These are phyloP conservation scores for Drosophila paracracens DNA, from an alignment of 2,888 invertebrate species.

Conservation along the genomic window DNA sequence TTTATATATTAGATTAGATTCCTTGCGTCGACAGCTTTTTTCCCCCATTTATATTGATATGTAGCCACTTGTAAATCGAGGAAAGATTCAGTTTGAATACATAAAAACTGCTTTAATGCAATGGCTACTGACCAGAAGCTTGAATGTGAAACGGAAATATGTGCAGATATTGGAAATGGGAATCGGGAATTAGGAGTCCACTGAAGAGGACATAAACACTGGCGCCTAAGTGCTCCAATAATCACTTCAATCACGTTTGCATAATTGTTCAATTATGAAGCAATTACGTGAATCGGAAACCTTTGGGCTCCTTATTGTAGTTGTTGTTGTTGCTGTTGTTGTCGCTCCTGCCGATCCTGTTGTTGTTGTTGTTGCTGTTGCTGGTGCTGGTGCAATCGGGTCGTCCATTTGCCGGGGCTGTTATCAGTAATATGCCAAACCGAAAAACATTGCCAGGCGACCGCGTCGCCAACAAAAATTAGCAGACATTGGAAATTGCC, in stretches of 20 bases:
- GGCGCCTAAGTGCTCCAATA: constrained; percentile 73
- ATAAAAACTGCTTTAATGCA: not conserved
- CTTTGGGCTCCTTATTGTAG: constrained; percentile 42
- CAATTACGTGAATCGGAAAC: constrained; percentile 67
- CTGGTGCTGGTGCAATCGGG: constrained; percentile 14
- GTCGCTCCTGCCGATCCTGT: constrained; percentile 16
- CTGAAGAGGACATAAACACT: constrained; percentile 58
- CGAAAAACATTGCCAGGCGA: constrained; percentile 66
- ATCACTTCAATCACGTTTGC: constrained; percentile 81
- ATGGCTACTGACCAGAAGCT: not conserved
- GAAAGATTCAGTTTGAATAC: not conserved
- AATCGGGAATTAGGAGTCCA: constrained; percentile 30
- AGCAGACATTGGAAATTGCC: constrained; percentile 54
- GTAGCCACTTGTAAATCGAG: not conserved
- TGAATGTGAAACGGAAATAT: not conserved
- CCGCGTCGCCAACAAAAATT: constrained; percentile 66
- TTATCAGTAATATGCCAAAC: constrained; percentile 75
- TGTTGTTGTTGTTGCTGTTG: constrained; percentile 11
- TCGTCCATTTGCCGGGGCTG: constrained; percentile 52
- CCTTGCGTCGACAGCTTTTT: not conserved
- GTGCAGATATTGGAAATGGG: constrained; percentile 25
- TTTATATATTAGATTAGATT: not conserved
- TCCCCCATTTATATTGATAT: not conserved
- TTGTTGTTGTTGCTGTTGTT: constrained; percentile 18
- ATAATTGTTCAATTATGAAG: constrained; percentile 80